Base-by-base conservation (phyloP, 2,797 vertebrate genomes). In the Malacoraja senta region DNA sequence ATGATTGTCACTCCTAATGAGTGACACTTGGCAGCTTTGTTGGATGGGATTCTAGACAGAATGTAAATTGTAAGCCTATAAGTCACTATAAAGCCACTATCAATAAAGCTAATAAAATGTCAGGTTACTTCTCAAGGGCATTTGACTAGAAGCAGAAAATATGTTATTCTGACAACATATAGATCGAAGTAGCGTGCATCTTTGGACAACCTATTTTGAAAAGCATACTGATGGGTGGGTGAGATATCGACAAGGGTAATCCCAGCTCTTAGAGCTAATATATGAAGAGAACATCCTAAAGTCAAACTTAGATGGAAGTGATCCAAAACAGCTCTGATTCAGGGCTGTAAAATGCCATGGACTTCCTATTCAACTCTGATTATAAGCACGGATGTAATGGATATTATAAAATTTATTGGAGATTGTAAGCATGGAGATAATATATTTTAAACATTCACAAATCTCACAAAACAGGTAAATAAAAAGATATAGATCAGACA, bases 61-160 rank as follows among this genome's bases (percentile, higher is more conserved):
- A 74, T 92, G 90, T 76, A 92, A 92, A 74, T 92, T 29, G 44
- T 76, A 44, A 53, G 63, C 63, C 63, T n/a, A 35, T 88, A 88
- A 88, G 63, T 86, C 61, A 86, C 15, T 19, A 15, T 65, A 65
- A 86, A 86, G 58, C 61, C 65, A 17, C 84, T 88, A 88, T 88
- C 84, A 88, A 88, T 88, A 88, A 88, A 88, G n/a, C 8, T 35
- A 68, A 88, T 88, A 88, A 68, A 88, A 88, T 88, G 61, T 88
- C 84, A 88, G 63, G 63, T 88, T 88, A 35, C 63, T 17, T 68
- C 61, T 88, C 84, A 88, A 88, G 84, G 84, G 84, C 84, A 88
- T 68, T 86, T 88, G 63, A 68, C 63, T 88, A 35, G 61, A 88
- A 88, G 61, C 32, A 3, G n/a, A 88, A 88, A 88, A 35, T 17